Evolutionary conservation across 2,888 invertebrate species (phyloP).

Genomic region (Merodon equestris): DNA sequence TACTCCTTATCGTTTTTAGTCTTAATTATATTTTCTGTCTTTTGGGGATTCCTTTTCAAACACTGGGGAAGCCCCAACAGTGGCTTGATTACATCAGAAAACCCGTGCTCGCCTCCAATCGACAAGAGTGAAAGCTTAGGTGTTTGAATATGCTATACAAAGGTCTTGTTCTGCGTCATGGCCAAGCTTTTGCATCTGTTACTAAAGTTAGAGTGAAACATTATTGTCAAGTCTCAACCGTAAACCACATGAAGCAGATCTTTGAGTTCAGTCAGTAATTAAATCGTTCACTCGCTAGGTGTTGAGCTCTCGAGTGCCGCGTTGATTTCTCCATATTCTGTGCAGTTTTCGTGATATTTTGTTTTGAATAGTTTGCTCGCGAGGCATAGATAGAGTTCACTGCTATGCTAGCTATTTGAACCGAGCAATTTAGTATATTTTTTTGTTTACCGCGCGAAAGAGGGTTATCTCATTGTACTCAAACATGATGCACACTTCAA

Average conservation of each 20-base stretch:
- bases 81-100: conserved; percentile 21
- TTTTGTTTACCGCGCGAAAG: background rate
- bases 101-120: background rate
- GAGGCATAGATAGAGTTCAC: no score
- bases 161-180: conserved; percentile 29
- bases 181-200: conserved; percentile 45
- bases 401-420: no score
- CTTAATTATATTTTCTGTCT: no score
- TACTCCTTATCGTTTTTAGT: no score
- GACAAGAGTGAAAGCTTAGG: conserved; percentile 36
- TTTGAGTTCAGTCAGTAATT: conserved; percentile 43
- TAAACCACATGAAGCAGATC: conserved; percentile 43
- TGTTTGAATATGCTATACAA: no score
- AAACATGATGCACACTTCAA: conserved; percentile 27
- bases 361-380: no score
- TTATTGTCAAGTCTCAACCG: conserved; percentile 17
- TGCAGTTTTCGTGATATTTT: no score
- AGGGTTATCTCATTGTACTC: background rate
- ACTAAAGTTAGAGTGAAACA: conserved; percentile 4
- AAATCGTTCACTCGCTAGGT: conserved; percentile 47
- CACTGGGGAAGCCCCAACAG: background rate
- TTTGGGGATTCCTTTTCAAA: conserved; percentile 17
- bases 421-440: background rate
- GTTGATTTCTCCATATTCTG: background rate
- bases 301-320: conserved; percentile 4